phyloP scores from a whole-genome alignment of 2,888 invertebrate species.

The Cylindroiulus punctatus region DNA sequence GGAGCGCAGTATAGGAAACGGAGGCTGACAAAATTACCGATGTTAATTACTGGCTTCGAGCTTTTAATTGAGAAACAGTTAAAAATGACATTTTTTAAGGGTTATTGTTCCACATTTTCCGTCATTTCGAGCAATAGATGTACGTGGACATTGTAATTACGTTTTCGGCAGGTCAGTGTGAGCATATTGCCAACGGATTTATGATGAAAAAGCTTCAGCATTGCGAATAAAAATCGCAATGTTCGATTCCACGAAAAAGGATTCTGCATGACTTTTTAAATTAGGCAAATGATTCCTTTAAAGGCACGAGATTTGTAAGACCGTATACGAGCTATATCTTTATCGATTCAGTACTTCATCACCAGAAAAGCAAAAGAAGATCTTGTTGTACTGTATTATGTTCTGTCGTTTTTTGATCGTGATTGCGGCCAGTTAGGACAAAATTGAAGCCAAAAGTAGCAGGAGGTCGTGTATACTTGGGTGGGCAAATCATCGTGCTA shows the following conservation, averaged over 20 bases:
- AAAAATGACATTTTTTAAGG: conserved; percentile 6
- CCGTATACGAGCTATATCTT: no score
- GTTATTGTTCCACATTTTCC: conserved; percentile 19
- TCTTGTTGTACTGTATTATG: no score
- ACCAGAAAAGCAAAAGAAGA: no score
- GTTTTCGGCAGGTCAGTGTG: background rate
- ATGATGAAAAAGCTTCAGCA: no score
- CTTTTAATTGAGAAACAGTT: conserved; percentile 13
- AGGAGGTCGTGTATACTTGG: background rate
- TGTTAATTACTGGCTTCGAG: conserved; percentile 8
- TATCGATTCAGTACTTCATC: no score
- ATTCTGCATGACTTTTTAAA: no score
- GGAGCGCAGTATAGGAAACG: background rate
- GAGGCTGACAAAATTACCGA: background rate
- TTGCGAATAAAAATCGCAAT: no score
- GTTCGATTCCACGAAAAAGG: no score
- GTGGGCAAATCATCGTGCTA: background rate
- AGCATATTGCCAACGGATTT: background rate
- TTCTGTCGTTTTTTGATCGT: no score
- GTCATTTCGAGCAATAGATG: no score
- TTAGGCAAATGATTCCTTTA: no score
- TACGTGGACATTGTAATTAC: background rate
- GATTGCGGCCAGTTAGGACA: background rate
- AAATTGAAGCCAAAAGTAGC: background rate
- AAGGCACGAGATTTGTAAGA: no score